Evolutionary conservation across 2,113 vertebrate species (phyloP), one percentile per base, ranked within the genome.

Genomic region (Rhynchomys soricoides): DNA sequence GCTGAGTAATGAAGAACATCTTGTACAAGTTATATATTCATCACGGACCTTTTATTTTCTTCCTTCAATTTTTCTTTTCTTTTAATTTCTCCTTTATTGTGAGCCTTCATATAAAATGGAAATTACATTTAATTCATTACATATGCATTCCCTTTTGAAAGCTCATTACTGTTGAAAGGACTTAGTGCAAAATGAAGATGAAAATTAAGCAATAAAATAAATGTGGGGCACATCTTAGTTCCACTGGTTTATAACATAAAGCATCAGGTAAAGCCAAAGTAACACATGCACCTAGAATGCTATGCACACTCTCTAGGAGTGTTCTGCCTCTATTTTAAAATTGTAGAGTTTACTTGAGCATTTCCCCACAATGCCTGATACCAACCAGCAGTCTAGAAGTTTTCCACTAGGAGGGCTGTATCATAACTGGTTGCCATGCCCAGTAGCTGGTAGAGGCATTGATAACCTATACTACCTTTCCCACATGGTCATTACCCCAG

Each of bases 121-220:
- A 78, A 64, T 74, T 89, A 59, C 57, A 37, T 26, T 74, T 77
- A 95, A 68, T 74, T 37, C 3, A 92, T 75, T 87, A 87, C 94
- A 59, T 1, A 34, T 45, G 24, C 26, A 79, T 89, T 43, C 40
- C 43, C 34, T 59, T 81, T 71, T 48, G 50, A 81, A n/a, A 79
- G 37, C 22, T 70, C 34, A 64, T 79, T 91, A 40, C 77, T 85
- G 26, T 7, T 29, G 29, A 79, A 74, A 74, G 5, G 22, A 0
- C 43, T 92, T 90, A 70, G 50, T n/a, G 26, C 2, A 95, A 95
- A 95, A 75, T 26, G 22, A 45, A 50, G 68, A 91, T 43, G 45
- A 92, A 91, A 83, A 83, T 31, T 19, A 82, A 66, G 68, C 59
- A 45, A 43, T 73, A 40, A 91, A 88, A 62, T 50, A 52, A 34